Evolutionary conservation across 2,888 invertebrate genomes (phyloP).

Genomic region (Cheilosia impressa): DNA sequence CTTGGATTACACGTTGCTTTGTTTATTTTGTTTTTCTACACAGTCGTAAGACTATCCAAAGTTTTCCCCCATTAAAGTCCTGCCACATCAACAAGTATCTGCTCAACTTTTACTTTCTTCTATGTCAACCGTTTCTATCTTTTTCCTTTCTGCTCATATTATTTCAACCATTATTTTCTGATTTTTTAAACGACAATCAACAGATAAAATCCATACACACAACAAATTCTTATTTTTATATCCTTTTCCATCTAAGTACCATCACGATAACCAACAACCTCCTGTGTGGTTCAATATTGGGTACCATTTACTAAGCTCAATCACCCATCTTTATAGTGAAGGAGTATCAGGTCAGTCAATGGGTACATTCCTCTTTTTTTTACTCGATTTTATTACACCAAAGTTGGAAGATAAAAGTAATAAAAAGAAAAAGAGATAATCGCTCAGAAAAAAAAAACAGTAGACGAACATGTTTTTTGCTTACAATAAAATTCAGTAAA

Average conservation of each 20-base stretch:
- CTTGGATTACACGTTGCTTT: too few relatives aligned
- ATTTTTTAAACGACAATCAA: constrained; percentile 26
- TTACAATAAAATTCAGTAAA: constrained; percentile 19
- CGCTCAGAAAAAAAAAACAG: background rate
- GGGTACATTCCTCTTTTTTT: background rate
- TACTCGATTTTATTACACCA: constrained; percentile 24
- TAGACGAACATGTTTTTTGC: background rate
- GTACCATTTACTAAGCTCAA: constrained; percentile 36
- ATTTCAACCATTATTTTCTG: constrained; percentile 21
- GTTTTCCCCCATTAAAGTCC: background rate
- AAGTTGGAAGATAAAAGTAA: constrained; percentile 9
- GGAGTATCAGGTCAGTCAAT: constrained; percentile 11
- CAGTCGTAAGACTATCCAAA: background rate
- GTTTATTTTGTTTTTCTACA: background rate
- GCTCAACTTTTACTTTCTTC: background rate
- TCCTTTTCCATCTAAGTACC: background rate
- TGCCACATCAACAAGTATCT: constrained; percentile 14
- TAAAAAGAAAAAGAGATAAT: background rate
- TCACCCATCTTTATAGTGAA: constrained; percentile 30
- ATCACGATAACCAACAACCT: constrained; percentile 7
- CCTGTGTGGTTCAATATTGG: constrained; percentile 24
- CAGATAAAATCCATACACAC: constrained; percentile 31
- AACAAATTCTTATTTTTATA: constrained; percentile 31
- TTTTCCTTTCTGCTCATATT: background rate
- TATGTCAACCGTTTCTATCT: background rate